Conservation (phyloP, 1,140 invertebrate species). For the Centruroides sculpturatus region DNA sequence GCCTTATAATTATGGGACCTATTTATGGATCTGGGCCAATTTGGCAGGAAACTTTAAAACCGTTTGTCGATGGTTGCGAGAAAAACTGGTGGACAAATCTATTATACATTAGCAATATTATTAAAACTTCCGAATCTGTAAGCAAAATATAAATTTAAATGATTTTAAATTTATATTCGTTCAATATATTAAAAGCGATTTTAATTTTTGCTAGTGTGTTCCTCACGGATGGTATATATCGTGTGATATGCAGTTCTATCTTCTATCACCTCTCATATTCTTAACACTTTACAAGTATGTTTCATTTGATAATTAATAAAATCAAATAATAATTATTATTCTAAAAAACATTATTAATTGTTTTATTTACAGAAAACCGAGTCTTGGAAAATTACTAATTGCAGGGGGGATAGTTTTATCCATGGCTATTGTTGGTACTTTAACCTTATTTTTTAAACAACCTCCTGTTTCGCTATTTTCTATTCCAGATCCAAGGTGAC, state of each 20-base stretch:
- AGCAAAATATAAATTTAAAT: background rate
- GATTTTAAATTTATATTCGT: background rate
- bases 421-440: constrained; percentile 4
- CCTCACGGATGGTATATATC: constrained; percentile 25
- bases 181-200: background rate
- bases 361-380: constrained; percentile 3
- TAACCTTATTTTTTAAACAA: constrained; percentile 9
- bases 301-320: too few species aligned
- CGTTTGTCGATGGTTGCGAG: constrained; percentile 15
- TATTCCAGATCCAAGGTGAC: constrained; percentile 11
- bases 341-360: too few species aligned
- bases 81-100: constrained; percentile 22
- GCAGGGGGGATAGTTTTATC: constrained; percentile 6
- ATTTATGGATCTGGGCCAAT: constrained; percentile 14
- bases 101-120: constrained; percentile 18
- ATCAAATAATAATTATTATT: too few species aligned
- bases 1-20: constrained; percentile 9
- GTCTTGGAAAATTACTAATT: constrained; percentile 7
- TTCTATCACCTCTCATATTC: constrained; percentile 22
- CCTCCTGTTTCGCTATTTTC: constrained; percentile 12
- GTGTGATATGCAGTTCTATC: constrained; percentile 25
- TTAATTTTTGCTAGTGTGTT: constrained; percentile 17
- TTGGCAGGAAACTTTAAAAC: constrained; percentile 16
- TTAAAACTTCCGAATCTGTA: constrained; percentile 14
- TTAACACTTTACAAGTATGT: constrained; percentile 19